Percentiles rank a stretch among this genome's conserved stretches.
Evolutionary conservation across 2,113 vertebrate genomes (phyloP).

Genomic region (Macquaria australasica): DNA sequence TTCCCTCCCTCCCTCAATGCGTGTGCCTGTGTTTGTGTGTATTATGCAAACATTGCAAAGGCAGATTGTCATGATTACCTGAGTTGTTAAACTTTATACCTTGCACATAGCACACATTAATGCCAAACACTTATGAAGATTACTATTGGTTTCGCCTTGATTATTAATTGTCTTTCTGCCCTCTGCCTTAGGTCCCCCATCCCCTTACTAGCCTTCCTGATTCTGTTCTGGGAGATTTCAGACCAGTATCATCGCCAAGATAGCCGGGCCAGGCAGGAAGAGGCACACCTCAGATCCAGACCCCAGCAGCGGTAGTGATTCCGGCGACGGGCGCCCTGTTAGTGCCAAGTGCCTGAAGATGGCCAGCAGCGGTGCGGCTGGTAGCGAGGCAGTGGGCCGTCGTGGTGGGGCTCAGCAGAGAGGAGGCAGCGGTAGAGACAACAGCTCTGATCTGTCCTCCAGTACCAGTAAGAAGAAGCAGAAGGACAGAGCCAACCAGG

Average conservation of each 20-base stretch:
- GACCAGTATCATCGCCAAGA: constrained; percentile 96
- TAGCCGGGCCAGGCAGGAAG: constrained; percentile 99
- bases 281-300: constrained; percentile 98
- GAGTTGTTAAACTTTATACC: neutral
- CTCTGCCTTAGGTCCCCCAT: constrained; percentile 45
- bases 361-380: constrained; percentile 78
- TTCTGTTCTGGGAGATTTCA: constrained; percentile 92
- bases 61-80: neutral
- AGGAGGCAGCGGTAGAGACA: constrained; percentile 88
- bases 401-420: constrained; percentile 69
- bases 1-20: neutral
- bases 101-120: neutral
- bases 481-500: constrained; percentile 96
- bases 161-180: neutral
- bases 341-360: constrained; percentile 95
- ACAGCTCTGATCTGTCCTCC: constrained; percentile 86
- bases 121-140: neutral
- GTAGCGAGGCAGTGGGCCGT: constrained; percentile 64
- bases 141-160: neutral
- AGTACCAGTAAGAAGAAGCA: constrained; percentile 95
- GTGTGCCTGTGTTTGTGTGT: neutral
- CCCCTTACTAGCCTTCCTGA: constrained; percentile 79
- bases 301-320: constrained; percentile 90
- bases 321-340: constrained; percentile 90
- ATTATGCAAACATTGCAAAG: neutral